Evolutionary conservation across 2,113 vertebrate species (phyloP).

Genomic region (Lamprotornis superbus): DNA sequence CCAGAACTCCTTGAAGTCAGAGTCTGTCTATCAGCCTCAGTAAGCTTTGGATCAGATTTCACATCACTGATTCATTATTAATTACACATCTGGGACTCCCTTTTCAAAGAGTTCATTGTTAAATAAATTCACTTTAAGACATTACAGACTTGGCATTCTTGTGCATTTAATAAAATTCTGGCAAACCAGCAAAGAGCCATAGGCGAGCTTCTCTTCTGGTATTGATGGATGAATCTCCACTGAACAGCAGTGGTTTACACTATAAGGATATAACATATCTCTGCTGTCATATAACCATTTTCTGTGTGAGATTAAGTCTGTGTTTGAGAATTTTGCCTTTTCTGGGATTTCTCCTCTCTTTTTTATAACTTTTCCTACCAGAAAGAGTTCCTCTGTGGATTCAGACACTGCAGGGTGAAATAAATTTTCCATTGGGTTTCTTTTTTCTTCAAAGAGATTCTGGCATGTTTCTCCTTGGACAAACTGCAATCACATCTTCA

Average conservation of each 20-base stretch:
- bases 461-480: neutral
- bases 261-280: slow-evolving; percentile 5
- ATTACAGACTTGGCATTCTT: slow-evolving; percentile 56
- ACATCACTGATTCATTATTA: slow-evolving; percentile 64
- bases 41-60: slow-evolving; percentile 63
- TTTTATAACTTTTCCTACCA: neutral
- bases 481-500: neutral
- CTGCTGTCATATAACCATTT: neutral
- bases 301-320: neutral
- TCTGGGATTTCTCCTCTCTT: neutral
- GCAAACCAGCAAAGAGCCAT: slow-evolving; percentile 41
- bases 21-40: slow-evolving; percentile 56
- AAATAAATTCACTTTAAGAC: slow-evolving; percentile 61
- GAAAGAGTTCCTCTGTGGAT: neutral
- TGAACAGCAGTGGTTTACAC: slow-evolving; percentile 28
- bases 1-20: slow-evolving; percentile 50
- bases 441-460: neutral
- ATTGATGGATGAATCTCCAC: slow-evolving; percentile 46
- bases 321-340: neutral
- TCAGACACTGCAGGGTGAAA: neutral
- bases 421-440: neutral
- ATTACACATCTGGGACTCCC: slow-evolving; percentile 59
- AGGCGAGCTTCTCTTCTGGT: slow-evolving; percentile 28
- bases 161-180: slow-evolving; percentile 58
- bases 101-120: slow-evolving; percentile 66